phyloP scores from a whole-genome alignment of 1,140 invertebrate genomes.

The Drosophila burlai region DNA sequence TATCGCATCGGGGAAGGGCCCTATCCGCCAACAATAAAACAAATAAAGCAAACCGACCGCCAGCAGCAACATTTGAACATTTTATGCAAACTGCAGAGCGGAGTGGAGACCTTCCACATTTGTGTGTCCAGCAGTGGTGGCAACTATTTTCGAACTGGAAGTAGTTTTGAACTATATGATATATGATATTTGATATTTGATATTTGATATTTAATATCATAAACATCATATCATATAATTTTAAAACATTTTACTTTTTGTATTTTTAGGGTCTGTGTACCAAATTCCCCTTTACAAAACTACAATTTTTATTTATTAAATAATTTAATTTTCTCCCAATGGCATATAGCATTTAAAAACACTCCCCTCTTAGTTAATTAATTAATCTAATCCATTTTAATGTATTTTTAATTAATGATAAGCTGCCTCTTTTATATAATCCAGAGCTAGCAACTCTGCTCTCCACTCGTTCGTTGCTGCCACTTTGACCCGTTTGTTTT shows the following conservation, averaged over 20 bases:
- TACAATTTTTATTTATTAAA: too few relatives aligned
- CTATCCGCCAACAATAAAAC: constrained; percentile 73
- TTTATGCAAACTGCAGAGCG: constrained; percentile 56
- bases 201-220: not conserved
- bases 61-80: constrained; percentile 76
- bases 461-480: constrained; percentile 10
- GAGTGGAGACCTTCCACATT: not conserved
- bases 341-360: not conserved
- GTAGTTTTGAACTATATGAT: not conserved
- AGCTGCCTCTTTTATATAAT: not conserved
- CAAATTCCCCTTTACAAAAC: not conserved
- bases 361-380: not conserved
- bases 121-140: constrained; percentile 5
- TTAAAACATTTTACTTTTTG: not conserved
- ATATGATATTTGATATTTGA: too few relatives aligned
- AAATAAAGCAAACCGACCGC: constrained; percentile 76
- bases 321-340: not conserved
- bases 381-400: not conserved
- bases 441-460: constrained; percentile 10
- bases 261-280: not conserved
- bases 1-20: constrained; percentile 25
- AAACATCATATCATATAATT: too few relatives aligned
- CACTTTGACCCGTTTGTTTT: constrained; percentile 71
- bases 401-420: not conserved
- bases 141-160: not conserved